Percentiles rank a stretch among this genome's conserved stretches.
Conservation (phyloP, 2,888 invertebrate genomes). For the Saturnia pavonia region DNA sequence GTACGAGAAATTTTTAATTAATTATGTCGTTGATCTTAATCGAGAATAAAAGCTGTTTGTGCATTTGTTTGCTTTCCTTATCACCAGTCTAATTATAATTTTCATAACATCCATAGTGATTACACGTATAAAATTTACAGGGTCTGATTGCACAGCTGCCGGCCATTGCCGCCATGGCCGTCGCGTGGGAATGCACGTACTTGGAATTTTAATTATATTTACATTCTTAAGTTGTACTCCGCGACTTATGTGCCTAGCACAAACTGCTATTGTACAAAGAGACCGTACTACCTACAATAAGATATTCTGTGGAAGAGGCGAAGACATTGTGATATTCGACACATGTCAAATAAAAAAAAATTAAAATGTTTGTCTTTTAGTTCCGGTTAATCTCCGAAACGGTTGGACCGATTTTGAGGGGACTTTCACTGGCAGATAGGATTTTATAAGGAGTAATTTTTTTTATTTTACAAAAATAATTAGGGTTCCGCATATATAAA, state of each 20-base stretch:
- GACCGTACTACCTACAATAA: constrained; percentile 28
- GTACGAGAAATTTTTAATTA: neutral
- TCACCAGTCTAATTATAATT: neutral
- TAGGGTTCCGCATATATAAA: no score
- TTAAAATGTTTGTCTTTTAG: no score
- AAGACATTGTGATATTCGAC: constrained; percentile 33
- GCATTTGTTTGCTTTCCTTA: neutral
- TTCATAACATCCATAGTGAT: neutral
- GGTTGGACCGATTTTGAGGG: no score
- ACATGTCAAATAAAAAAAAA: constrained; percentile 38
- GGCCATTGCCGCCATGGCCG: constrained; percentile 42
- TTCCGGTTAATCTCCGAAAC: no score
- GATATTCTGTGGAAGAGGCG: constrained; percentile 39
- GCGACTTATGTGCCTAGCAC: constrained; percentile 43
- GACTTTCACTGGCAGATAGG: no score
- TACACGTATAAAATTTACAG: constrained; percentile 16
- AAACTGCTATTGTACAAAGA: constrained; percentile 44
- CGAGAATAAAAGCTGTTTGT: neutral
- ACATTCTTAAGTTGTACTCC: constrained; percentile 50
- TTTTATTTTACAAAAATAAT: no score
- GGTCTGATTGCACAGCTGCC: constrained; percentile 27
- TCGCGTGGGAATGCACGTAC: constrained; percentile 63
- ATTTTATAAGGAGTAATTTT: no score
- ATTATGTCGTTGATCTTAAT: neutral
- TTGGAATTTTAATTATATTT: constrained; percentile 59